These are phyloP conservation scores for Drosophila setosimentum DNA, from an alignment of 2,888 invertebrate species.

Conservation along the genomic window DNA sequence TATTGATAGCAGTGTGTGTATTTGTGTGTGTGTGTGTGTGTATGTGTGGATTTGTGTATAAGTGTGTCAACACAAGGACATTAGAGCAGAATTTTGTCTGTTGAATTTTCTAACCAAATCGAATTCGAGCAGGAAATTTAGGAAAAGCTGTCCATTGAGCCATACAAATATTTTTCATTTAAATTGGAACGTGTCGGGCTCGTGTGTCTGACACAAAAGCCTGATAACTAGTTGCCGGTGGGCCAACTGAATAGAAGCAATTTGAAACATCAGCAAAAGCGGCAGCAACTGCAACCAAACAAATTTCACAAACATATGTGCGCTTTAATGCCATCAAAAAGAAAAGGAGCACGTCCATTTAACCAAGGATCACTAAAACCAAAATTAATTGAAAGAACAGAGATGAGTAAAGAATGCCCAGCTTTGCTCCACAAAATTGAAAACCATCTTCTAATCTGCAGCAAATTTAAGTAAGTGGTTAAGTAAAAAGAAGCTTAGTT, in stretches of 20 bases:
- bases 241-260: slow-evolving; percentile 51
- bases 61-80: background rate
- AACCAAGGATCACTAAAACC: slow-evolving; percentile 43
- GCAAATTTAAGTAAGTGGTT: background rate
- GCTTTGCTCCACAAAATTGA: slow-evolving; percentile 8
- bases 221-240: slow-evolving; percentile 35
- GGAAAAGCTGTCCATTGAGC: slow-evolving; percentile 1
- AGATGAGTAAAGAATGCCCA: slow-evolving; percentile 6
- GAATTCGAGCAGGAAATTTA: slow-evolving; percentile 1
- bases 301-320: slow-evolving; percentile 35
- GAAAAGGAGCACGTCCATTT: slow-evolving; percentile 21
- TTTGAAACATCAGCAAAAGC: slow-evolving; percentile 43
- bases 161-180: background rate
- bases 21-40: background rate
- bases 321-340: slow-evolving; percentile 35
- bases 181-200: slow-evolving; percentile 54
- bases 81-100: background rate
- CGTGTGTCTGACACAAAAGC: slow-evolving; percentile 4
- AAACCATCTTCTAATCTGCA: background rate
- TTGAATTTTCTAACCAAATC: slow-evolving; percentile 4
- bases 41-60: background rate
- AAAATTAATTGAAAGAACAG: slow-evolving; percentile 45
- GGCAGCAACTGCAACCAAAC: slow-evolving; percentile 14
- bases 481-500: too few relatives aligned
- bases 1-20: slow-evolving; percentile 13